Base-by-base conservation (phyloP, 2,797 vertebrate genomes). In the Erithacus rubecula region DNA sequence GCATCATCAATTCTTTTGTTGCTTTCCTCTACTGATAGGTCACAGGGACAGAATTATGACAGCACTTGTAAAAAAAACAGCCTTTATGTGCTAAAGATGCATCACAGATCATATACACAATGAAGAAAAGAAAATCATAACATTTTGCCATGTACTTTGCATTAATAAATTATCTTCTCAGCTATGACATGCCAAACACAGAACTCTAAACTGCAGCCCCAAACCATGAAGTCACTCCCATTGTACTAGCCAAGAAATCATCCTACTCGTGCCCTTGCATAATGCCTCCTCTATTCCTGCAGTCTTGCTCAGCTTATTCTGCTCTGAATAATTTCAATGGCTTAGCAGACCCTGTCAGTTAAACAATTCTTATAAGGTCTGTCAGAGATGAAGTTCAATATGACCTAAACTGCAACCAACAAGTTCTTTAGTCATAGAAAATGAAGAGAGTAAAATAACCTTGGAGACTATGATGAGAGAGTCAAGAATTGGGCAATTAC, bases 61-160 rank as follows among this genome's bases (percentile, higher is more conserved):
- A 74, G 10, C 15, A 17, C 23, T 53, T 36, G 17, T 0, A 52
- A 26, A 44, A 44, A 56, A 88, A 76, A 17, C 0, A 62, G n/a
- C 23, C 43, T 79, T 65, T 11, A 0, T 1, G 11, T 26, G 22
- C 70, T 13, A 51, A 69, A 24, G 18, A 24, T 1, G 12, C 34
- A 44, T 19, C 46, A 46, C 3, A 63, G 56, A 63, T 1, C 0
- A 1, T 5, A 63, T 3, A 36, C 24, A 17, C 0, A 0, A 63
- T 1, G 11, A 69, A 59, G 9, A 63, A 47, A 87, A 55, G 10
- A 76, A 84, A 72, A 85, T 18, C 24, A 47, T 6, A 0, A 69
- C 46, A 14, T 71, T 87, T 69, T 79, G 27, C 37, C 27, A 46
- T 47, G 18, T 5, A 12, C 39, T 65, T 55, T 27, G n/a, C 21